Evolutionary conservation across 2,113 vertebrate species (phyloP), one percentile per base, ranked within the genome.

Genomic region (Anser cygnoides): DNA sequence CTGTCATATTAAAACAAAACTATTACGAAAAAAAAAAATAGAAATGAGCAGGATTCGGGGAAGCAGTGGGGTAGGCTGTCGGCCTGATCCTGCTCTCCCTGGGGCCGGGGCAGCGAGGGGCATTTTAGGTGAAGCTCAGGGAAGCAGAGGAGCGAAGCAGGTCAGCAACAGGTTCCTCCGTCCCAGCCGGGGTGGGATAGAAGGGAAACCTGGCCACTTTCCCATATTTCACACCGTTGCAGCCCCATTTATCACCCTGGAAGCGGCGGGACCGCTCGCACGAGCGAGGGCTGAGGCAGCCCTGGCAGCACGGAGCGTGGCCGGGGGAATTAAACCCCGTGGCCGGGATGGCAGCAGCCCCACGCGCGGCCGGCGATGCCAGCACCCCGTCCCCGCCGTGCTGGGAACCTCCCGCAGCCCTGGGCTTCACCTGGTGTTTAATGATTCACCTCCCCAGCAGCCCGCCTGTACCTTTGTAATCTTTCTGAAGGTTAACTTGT

Each of bases 401-500:
- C 96, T 90, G 96, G 92, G 96, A 96, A 96, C 92, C 93, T 95
- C 89, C 91, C 95, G 93, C 79, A 84, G 82, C 29, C 12, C 0
- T 77, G n/a, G 66, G 63, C 91, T 95, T 96, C 96, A 96, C 87
- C 91, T 95, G 67, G 92, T 22, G 88, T 94, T 97, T 97, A 97
- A 97, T 96, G 96, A 96, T 96, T 97, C 96, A 96, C 92, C 90
- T 95, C 93, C 83, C 66, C 92, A 94, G 94, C 92, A 96, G 93
- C 94, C 95, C 92, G 92, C 95, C 96, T 96, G 90, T 91, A 96
- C 87, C 79, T 96, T 84, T 83, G 94, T 93, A 96, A 96, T 95
- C 94, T 96, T 84, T 74, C 72, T 73, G 92, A 96, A 96, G 96
- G 92, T 97, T 97, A 96, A 97, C 95, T 95, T 96, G 95, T 96